These are phyloP conservation scores for Drosophila kanekoi DNA, from an alignment of 2,888 invertebrate species.

Conservation along the genomic window DNA sequence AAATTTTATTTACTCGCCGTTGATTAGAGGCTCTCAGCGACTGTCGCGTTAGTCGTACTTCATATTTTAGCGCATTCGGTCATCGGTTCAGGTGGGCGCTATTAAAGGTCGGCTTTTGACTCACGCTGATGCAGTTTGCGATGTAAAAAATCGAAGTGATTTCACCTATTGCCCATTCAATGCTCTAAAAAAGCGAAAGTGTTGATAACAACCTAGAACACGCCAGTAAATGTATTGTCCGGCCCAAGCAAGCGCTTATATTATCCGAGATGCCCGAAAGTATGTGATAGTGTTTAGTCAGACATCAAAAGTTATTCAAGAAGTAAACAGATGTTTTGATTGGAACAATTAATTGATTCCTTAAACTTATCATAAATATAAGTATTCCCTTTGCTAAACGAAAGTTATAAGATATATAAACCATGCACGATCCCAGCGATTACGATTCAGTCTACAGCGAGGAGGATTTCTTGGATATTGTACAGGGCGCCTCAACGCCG, in stretches of 20 bases:
- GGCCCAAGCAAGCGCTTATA: neutral
- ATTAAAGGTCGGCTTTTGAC: neutral
- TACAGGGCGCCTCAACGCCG: constrained; percentile 60
- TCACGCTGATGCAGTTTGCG: constrained; percentile 1
- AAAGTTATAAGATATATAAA: neutral
- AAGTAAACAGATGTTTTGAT: neutral
- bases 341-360: no score
- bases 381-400: no score
- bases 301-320: neutral
- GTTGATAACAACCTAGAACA: neutral
- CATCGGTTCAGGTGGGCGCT: constrained; percentile 22
- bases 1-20: constrained; percentile 63
- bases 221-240: neutral
- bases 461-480: constrained; percentile 55
- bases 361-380: no score
- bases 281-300: constrained; percentile 39
- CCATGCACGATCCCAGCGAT: constrained; percentile 74
- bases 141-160: neutral
- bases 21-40: constrained; percentile 60
- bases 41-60: constrained; percentile 57
- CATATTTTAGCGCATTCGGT: constrained; percentile 57
- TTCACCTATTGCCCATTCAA: neutral
- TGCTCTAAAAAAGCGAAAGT: constrained; percentile 17
- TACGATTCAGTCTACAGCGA: constrained; percentile 73
- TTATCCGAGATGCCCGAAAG: constrained; percentile 45